phyloP scores from a whole-genome alignment of 2,888 invertebrate genomes.

The Schrankia costaestrigalis region DNA sequence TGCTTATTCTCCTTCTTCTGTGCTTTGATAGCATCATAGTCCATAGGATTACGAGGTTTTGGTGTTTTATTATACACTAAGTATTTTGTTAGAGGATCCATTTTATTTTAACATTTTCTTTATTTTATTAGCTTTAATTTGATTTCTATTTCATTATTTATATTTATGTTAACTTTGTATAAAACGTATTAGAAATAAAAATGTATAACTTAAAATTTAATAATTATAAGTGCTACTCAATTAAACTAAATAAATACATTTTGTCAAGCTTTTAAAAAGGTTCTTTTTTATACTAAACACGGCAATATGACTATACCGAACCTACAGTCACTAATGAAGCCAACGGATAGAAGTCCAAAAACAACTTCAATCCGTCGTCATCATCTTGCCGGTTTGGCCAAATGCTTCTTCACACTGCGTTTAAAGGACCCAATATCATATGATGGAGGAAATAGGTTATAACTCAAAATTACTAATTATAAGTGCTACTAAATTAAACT shows the following conservation, averaged over 20 bases:
- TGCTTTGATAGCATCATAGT: slow-evolving; percentile 56
- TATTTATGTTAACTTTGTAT: neutral
- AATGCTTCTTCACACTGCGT: too few relatives aligned
- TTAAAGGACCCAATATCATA: too few relatives aligned
- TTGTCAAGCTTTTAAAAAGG: neutral
- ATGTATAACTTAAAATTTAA: neutral
- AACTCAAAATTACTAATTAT: neutral
- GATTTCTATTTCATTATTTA: neutral
- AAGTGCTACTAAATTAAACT: neutral
- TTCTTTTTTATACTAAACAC: neutral
- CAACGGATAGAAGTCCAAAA: too few relatives aligned
- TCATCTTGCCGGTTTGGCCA: too few relatives aligned
- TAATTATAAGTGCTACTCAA: neutral
- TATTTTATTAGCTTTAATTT: neutral
- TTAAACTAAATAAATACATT: neutral
- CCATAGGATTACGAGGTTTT: slow-evolving; percentile 51
- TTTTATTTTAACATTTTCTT: slow-evolving; percentile 22
- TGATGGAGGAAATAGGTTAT: neutral
- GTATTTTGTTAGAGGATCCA: slow-evolving; percentile 66
- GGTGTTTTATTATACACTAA: slow-evolving; percentile 69
- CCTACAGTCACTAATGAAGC: too few relatives aligned
- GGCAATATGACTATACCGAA: too few relatives aligned
- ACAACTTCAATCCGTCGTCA: too few relatives aligned
- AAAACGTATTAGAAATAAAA: neutral
- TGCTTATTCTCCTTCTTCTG: slow-evolving; percentile 44